phyloP scores from a whole-genome alignment of 1,140 invertebrate genomes.

The Neodiprion virginianus region DNA sequence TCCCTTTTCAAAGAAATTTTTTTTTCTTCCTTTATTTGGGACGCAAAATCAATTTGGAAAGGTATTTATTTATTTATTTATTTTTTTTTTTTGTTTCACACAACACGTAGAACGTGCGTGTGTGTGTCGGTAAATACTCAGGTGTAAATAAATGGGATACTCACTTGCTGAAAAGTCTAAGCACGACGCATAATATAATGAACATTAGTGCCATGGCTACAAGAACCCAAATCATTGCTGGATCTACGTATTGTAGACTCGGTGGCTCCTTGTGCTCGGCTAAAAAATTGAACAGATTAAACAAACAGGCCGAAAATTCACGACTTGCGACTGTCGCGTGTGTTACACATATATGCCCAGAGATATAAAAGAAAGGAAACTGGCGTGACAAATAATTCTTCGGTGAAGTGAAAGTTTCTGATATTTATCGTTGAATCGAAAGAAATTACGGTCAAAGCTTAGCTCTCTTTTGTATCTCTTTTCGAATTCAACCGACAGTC shows the following conservation, averaged over 20 bases:
- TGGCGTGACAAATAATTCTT: too few species aligned
- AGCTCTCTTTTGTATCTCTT: neutral
- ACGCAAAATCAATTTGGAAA: too few species aligned
- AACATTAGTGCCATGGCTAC: conserved; percentile 93
- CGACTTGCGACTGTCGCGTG: neutral
- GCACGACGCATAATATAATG: conserved; percentile 91
- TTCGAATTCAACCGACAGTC: neutral
- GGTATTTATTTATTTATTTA: too few species aligned
- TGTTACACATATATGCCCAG: neutral
- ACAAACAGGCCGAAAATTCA: neutral
- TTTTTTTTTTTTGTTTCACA: too few species aligned
- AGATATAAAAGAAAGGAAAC: conserved; percentile 5
- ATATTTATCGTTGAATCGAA: neutral
- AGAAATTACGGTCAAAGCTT: neutral
- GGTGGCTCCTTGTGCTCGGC: conserved; percentile 59
- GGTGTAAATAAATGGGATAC: conserved; percentile 40
- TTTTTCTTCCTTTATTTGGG: neutral
- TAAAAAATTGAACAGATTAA: conserved; percentile 37
- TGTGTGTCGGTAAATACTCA: too few species aligned
- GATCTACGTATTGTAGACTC: conserved; percentile 74
- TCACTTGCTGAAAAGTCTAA: conserved; percentile 92
- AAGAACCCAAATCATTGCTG: conserved; percentile 89
- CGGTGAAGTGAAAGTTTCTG: neutral
- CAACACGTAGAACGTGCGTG: too few species aligned
- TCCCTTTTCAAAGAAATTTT: neutral